phyloP scores from a whole-genome alignment of 2,888 invertebrate genomes.

The Parnassius mnemosyne region DNA sequence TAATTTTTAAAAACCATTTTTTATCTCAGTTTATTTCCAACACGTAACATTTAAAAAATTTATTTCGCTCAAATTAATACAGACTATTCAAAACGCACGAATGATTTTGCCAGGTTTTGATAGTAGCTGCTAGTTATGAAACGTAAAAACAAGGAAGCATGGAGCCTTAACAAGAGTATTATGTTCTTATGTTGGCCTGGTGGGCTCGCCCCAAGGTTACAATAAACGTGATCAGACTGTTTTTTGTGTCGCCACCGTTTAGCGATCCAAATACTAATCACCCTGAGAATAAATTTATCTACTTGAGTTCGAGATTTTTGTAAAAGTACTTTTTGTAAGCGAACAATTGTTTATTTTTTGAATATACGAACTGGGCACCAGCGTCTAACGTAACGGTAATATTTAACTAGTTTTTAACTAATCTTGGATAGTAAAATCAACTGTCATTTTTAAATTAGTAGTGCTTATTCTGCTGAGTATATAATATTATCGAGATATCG shows the following conservation, averaged over 20 bases:
- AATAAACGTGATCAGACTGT: conserved; percentile 50
- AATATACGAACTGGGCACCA: too few relatives aligned
- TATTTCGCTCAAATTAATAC: too few relatives aligned
- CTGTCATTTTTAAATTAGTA: too few relatives aligned
- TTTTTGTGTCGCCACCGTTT: conserved; percentile 47
- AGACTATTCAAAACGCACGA: conserved; percentile 13
- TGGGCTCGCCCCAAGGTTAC: conserved; percentile 60
- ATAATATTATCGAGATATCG: too few relatives aligned
- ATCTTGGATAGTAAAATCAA: too few relatives aligned
- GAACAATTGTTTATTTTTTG: too few relatives aligned
- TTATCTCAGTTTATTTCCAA: too few relatives aligned
- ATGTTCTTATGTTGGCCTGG: conserved; percentile 36
- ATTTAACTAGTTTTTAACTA: too few relatives aligned
- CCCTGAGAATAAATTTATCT: conserved; percentile 36
- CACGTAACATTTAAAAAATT: too few relatives aligned
- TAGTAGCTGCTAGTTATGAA: conserved; percentile 21
- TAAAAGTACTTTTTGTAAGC: neutral
- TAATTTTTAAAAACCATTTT: too few relatives aligned
- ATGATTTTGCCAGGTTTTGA: conserved; percentile 17
- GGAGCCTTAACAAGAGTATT: conserved; percentile 40
- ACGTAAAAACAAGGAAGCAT: conserved; percentile 24
- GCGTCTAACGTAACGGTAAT: too few relatives aligned
- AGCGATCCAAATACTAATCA: conserved; percentile 37
- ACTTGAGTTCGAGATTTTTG: conserved; percentile 5
- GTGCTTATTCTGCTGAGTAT: too few relatives aligned